These are phyloP conservation scores for Thecophora atra DNA, from an alignment of 2,888 invertebrate species.

Conservation along the genomic window DNA sequence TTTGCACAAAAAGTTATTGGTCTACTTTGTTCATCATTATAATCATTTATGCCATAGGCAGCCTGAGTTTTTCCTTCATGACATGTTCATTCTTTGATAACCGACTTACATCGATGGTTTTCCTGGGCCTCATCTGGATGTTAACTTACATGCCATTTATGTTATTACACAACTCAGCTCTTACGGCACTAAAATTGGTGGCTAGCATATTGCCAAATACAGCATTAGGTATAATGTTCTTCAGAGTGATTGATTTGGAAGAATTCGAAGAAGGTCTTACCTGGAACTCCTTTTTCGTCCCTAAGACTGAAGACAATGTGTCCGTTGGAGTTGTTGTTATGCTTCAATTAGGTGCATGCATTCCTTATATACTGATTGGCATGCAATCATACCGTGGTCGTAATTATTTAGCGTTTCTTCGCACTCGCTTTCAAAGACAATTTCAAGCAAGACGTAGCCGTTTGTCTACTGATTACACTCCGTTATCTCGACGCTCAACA, in stretches of 20 bases:
- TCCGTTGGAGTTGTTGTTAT: not conserved
- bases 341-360: not conserved
- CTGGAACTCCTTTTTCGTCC: not conserved
- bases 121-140: constrained; percentile 79
- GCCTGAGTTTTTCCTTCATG: constrained; percentile 78
- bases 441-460: not conserved
- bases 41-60: constrained; percentile 73
- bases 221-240: constrained; percentile 71
- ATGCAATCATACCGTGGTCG: not conserved
- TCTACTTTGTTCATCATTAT: constrained; percentile 72
- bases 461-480: constrained; percentile 52
- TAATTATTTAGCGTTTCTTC: not conserved
- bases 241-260: constrained; percentile 45
- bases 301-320: not conserved
- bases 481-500: constrained; percentile 55
- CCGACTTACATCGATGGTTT: constrained; percentile 71
- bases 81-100: constrained; percentile 75
- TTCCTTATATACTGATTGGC: constrained; percentile 14
- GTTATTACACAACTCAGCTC: constrained; percentile 42
- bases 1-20: constrained; percentile 13
- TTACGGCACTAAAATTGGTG: not conserved
- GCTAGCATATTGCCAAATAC: constrained; percentile 73
- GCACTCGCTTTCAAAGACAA: not conserved
- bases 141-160: constrained; percentile 76
- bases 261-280: constrained; percentile 1